phyloP scores from a whole-genome alignment of 2,888 invertebrate genomes.

The Phyllotreta cruciferae region DNA sequence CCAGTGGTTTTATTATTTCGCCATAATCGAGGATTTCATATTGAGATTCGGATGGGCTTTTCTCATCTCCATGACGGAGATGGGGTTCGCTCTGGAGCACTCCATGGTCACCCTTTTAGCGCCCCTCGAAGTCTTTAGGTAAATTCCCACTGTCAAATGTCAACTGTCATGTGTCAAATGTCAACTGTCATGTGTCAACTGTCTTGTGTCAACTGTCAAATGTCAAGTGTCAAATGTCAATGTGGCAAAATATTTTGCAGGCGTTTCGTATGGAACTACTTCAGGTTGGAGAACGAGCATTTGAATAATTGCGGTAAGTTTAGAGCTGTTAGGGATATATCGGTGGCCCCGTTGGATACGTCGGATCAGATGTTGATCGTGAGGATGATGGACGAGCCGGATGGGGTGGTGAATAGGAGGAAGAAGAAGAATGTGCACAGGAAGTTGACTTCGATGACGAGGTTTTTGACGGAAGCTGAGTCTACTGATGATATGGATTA shows the following conservation, averaged over 20 bases:
- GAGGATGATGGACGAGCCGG: constrained; percentile 94
- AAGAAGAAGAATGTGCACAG: constrained; percentile 62
- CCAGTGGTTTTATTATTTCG: constrained; percentile 93
- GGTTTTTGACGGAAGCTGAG: constrained; percentile 55
- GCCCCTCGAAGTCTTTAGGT: constrained; percentile 90
- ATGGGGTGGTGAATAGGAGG: constrained; percentile 81
- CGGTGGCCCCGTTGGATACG: constrained; percentile 91
- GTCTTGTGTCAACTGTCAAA: no score
- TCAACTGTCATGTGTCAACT: no score
- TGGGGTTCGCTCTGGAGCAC: constrained; percentile 76
- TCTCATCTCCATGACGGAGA: constrained; percentile 84
- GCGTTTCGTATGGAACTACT: constrained; percentile 99
- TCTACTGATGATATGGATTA: constrained; percentile 59
- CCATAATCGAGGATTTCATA: constrained; percentile 93
- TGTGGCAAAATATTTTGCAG: constrained; percentile 63
- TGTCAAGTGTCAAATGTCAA: no score
- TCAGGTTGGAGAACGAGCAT: constrained; percentile 99
- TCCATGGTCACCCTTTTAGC: constrained; percentile 84
- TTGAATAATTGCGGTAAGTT: constrained; percentile 99
- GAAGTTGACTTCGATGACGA: constrained; percentile 50
- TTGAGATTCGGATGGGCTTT: constrained; percentile 93
- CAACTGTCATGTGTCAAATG: no score
- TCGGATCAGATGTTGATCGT: constrained; percentile 90
- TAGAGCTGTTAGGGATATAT: constrained; percentile 97
- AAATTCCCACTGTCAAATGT: constrained; percentile 41